A percentile compares a stretch with the other conserved stretches of the same genome.
Evolutionary conservation across 2,888 invertebrate species (phyloP).

Genomic region (Lasioglossum lativentre): DNA sequence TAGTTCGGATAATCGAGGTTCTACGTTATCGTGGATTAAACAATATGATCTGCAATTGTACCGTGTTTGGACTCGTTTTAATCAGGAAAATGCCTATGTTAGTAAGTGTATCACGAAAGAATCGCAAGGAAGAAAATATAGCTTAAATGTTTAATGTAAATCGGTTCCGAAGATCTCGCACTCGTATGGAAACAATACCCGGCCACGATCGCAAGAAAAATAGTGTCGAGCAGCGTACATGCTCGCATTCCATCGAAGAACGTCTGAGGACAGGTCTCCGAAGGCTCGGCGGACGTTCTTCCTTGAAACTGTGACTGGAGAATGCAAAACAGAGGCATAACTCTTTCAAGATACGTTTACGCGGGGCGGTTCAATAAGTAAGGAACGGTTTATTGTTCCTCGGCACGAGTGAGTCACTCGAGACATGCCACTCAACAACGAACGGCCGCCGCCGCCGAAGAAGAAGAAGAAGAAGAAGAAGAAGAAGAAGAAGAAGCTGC

Average conservation of each 20-base stretch:
- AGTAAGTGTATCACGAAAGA: not conserved
- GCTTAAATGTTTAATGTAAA: no score
- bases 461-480: constrained; percentile 14
- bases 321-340: constrained; percentile 42
- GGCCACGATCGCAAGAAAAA: not conserved
- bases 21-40: not conserved
- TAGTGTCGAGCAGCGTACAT: not conserved
- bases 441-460: constrained; percentile 11
- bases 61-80: not conserved
- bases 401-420: constrained; percentile 41
- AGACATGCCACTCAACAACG: constrained; percentile 22
- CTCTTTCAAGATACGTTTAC: constrained; percentile 25
- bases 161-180: no score
- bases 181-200: not conserved
- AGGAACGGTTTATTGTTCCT: constrained; percentile 42
- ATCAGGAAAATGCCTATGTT: not conserved
- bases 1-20: not conserved
- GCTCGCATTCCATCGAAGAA: not conserved
- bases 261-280: not conserved
- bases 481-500: constrained; percentile 2
- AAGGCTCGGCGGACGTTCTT: not conserved
- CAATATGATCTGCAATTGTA: not conserved
- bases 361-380: constrained; percentile 22
- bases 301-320: not conserved
- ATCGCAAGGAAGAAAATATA: not conserved